A percentile compares a stretch with the other conserved stretches of the same genome.
Conservation (phyloP, 2,888 invertebrate species). For the Conchocele bisecta region DNA sequence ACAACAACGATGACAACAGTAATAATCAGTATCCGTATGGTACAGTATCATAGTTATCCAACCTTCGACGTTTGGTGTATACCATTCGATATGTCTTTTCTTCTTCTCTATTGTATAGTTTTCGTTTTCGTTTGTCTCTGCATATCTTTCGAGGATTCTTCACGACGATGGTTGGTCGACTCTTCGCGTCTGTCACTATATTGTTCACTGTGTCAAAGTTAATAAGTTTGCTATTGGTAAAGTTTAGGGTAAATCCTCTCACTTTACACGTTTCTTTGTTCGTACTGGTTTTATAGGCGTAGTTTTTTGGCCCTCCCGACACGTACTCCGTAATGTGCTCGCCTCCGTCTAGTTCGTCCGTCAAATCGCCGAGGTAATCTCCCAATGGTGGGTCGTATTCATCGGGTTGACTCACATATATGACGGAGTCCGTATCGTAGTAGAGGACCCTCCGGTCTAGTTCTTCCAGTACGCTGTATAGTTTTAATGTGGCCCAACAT, state of each 20-base stretch:
- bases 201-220: conserved; percentile 15
- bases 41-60: conserved; percentile 44
- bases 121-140: conserved; percentile 86
- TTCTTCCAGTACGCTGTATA: conserved; percentile 30
- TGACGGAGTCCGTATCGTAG: conserved; percentile 30
- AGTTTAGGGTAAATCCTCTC: conserved; percentile 65
- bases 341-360: conserved; percentile 75
- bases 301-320: conserved; percentile 77
- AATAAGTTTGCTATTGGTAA: conserved; percentile 6
- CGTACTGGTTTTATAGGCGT: conserved; percentile 61
- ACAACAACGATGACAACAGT: no score
- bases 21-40: conserved; percentile 57
- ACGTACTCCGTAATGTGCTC: conserved; percentile 56
- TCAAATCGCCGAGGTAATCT: conserved; percentile 76
- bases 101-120: conserved; percentile 86
- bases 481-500: conserved; percentile 38
- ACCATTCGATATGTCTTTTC: conserved; percentile 78
- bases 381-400: conserved; percentile 63
- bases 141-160: conserved; percentile 52
- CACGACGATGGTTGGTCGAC: conserved; percentile 1
- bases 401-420: conserved; percentile 17
- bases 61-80: conserved; percentile 48
- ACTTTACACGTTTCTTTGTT: conserved; percentile 47
- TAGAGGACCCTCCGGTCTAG: conserved; percentile 24
- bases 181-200: conserved; percentile 17